Evolutionary conservation across 2,888 invertebrate species (phyloP), one percentile per base, ranked within the genome.

Genomic region (Eumacrocentrus americanus): DNA sequence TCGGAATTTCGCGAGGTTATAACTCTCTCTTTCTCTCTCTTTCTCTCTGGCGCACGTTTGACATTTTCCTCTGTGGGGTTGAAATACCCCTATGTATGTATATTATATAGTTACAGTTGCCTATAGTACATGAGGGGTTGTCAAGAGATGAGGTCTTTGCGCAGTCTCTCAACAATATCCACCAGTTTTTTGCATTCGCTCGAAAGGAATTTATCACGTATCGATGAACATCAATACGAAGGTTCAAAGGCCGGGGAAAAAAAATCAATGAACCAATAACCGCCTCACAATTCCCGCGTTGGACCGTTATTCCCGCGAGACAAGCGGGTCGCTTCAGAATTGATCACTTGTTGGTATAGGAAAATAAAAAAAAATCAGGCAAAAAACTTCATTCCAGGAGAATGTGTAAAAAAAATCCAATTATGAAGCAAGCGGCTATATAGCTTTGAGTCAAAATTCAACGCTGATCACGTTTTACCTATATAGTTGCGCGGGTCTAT

Each of bases 201-300:
- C 60, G 62, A 58, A 59, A 62, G 64, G 59, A 63, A 66, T 66
- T 61, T 67, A 65, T 69, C 67, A 69, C 65, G 67, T 71, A 71
- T 71, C 69, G 69, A 69, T 71, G 70, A 68, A 67, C 67, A 67
- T 66, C 68, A 69, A 68, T 64, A 64, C 67, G 53, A 18, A 20
- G 56, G 51, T 52, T 58, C 68, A 62, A 63, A 60, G 65, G 66
- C 58, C 64, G 64, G 64, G 64, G 67, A 69, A 71, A 68, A 72
- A 70, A 72, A 72, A 71, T 71, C 72, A 70, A 72, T 72, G 70
- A 71, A 71, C 72, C 72, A 71, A 72, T 71, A 71, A 71, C 70
- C 67, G 63, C 23, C 40, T 52, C 18, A 20, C 11, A 22, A 40
- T 40, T 40, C 44, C n/a, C 18, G 44, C 20, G 44, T n/a, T n/a